Base-by-base conservation (phyloP, 2,113 vertebrate genomes). In the Thymallus thymallus region DNA sequence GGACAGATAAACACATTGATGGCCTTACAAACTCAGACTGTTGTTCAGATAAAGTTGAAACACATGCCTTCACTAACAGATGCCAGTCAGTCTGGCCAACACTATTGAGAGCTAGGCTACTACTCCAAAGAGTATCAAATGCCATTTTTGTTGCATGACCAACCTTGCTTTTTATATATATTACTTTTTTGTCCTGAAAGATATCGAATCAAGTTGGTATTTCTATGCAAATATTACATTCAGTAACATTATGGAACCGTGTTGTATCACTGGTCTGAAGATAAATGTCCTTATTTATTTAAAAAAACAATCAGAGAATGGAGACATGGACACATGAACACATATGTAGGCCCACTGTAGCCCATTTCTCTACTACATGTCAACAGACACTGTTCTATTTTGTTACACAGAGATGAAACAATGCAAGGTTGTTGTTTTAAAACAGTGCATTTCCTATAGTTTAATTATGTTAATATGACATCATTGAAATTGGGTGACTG, bases 381-480 rank as follows among this genome's bases (percentile, higher is more conserved):
- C 48, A 23, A 58, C 64, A 61, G 45, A 77, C 75, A 79, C 75
- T 80, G 60, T 68, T 72, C 78, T 82, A 80, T 86, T 80, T 85
- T 41, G 35, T 41, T 84, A 66, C 35, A 13, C 74, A 75, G 72
- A 82, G 67, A 71, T 76, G 84, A 82, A 93, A 95, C 88, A 93
- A 94, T 91, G 91, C 90, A 93, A 92, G 90, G 84, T 41, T 26
- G n/a, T n/a, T n/a, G n/a, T 91, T 92, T 89, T 91, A 89, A 91
- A 93, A 93, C 94, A 94, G 91, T 94, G 92, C 94, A 96, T 96
- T 97, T 95, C 94, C 97, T 91, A 90, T 90, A 91, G 91, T 92
- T 86, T 86, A 86, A 30, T 91, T 85, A 91, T 91, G 90, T 91
- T 91, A 89, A 26, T 91, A 87, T 82, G 85, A 82, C 82, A 87